Evolutionary conservation across 2,797 vertebrate genomes (phyloP).

Genomic region (Chaetodon trifasciatus): DNA sequence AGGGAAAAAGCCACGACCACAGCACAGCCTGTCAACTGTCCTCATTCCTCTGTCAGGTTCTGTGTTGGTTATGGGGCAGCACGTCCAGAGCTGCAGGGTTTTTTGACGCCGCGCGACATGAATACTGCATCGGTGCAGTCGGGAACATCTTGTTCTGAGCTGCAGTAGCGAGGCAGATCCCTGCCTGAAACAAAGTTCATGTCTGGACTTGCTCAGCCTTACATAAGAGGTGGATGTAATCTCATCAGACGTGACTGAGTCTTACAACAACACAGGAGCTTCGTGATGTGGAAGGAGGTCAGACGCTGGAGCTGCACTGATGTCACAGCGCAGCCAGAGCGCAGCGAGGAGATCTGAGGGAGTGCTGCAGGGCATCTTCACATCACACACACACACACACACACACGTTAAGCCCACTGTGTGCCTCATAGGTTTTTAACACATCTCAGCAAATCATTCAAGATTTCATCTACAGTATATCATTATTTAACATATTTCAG

Average conservation of each 20-base stretch:
- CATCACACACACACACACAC: background rate
- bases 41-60: background rate
- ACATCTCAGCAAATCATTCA: background rate
- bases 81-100: conserved; percentile 19
- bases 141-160: conserved; percentile 67
- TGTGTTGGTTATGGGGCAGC: background rate
- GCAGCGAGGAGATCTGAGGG: background rate
- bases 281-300: conserved; percentile 36
- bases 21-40: background rate
- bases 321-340: conserved; percentile 42
- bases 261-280: conserved; percentile 51
- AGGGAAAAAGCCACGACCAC: background rate
- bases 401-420: background rate
- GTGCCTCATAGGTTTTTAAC: background rate
- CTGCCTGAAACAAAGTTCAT: conserved; percentile 47
- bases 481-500: background rate
- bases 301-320: conserved; percentile 29
- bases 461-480: background rate
- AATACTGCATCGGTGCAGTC: conserved; percentile 50
- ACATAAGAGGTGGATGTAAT: conserved; percentile 68
- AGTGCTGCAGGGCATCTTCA: conserved; percentile 4
- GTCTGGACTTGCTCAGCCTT: conserved; percentile 70
- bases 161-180: conserved; percentile 24
- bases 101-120: conserved; percentile 45
- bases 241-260: conserved; percentile 45